A percentile compares a stretch with the other conserved stretches of the same genome.
Evolutionary conservation across 2,888 invertebrate genomes (phyloP).

Genomic region (Ischnus inquisitorius): DNA sequence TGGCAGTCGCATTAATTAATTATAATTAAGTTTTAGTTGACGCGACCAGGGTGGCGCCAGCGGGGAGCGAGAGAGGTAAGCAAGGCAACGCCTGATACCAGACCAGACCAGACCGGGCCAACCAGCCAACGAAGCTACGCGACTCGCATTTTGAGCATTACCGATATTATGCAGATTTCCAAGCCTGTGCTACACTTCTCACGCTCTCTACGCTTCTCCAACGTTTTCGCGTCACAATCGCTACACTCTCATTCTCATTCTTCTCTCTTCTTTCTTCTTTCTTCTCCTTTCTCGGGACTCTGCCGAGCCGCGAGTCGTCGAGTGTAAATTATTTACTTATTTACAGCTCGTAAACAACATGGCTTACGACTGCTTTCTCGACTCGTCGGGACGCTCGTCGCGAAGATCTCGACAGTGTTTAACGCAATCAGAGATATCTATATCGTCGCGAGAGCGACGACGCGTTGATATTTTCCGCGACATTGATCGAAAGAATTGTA

Average conservation of each 20-base stretch:
- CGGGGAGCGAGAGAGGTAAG: constrained; percentile 85
- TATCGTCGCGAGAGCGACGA: background rate
- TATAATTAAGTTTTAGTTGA: constrained; percentile 94
- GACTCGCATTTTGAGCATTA: constrained; percentile 84
- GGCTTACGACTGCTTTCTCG: constrained; percentile 72
- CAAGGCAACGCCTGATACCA: constrained; percentile 74
- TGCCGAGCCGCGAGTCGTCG: constrained; percentile 78
- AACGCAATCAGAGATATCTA: background rate
- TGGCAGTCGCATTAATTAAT: constrained; percentile 92
- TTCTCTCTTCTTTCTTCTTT: constrained; percentile 29
- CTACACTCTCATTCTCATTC: constrained; percentile 43
- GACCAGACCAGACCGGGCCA: constrained; percentile 54
- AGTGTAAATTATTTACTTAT: constrained; percentile 84
- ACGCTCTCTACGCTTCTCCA: constrained; percentile 59
- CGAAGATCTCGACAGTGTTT: constrained; percentile 1
- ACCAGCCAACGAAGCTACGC: constrained; percentile 80
- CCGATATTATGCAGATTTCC: constrained; percentile 84
- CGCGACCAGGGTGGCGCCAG: constrained; percentile 84
- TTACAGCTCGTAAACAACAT: constrained; percentile 83
- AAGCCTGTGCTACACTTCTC: constrained; percentile 67
- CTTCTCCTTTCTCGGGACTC: constrained; percentile 66
- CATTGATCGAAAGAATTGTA: background rate
- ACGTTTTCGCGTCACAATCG: constrained; percentile 44
- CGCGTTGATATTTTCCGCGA: background rate
- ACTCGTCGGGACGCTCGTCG: constrained; percentile 53